These are phyloP conservation scores for Leptopilina boulardi DNA, from an alignment of 1,140 invertebrate genomes.

Conservation along the genomic window DNA sequence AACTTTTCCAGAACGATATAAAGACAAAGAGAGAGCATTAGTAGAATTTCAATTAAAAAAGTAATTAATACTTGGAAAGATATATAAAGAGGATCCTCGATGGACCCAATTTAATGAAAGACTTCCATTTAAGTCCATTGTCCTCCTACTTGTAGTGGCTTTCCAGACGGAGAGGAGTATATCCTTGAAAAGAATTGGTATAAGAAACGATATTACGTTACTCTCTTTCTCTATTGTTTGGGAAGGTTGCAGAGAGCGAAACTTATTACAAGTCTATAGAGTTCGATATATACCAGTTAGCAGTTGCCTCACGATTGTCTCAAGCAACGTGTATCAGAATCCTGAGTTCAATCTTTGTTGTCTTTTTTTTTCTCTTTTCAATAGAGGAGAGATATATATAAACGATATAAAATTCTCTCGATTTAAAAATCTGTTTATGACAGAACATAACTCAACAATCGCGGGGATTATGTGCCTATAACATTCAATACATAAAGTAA, in stretches of 20 bases:
- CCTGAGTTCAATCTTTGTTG: background rate
- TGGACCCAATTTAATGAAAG: constrained; percentile 25
- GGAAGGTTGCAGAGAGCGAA: constrained; percentile 14
- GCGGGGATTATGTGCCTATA: background rate
- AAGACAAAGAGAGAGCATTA: background rate
- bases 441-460: background rate
- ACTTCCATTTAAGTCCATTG: constrained; percentile 27
- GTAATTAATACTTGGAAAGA: constrained; percentile 33
- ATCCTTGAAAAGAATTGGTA: constrained; percentile 16
- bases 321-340: background rate
- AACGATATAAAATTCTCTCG: too few species aligned
- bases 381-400: too few species aligned
- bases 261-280: constrained; percentile 30
- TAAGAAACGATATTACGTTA: constrained; percentile 33
- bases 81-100: constrained; percentile 2
- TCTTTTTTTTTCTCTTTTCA: background rate
- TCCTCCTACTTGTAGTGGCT: constrained; percentile 24
- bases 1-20: background rate
- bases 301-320: constrained; percentile 18
- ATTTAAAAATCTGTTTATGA: constrained; percentile 7
- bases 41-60: constrained; percentile 6
- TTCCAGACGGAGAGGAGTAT: background rate
- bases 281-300: constrained; percentile 32
- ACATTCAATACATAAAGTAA: background rate
- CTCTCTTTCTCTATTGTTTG: constrained; percentile 25